phyloP scores from a whole-genome alignment of 2,888 invertebrate species.

The Ochropleura leucogaster region DNA sequence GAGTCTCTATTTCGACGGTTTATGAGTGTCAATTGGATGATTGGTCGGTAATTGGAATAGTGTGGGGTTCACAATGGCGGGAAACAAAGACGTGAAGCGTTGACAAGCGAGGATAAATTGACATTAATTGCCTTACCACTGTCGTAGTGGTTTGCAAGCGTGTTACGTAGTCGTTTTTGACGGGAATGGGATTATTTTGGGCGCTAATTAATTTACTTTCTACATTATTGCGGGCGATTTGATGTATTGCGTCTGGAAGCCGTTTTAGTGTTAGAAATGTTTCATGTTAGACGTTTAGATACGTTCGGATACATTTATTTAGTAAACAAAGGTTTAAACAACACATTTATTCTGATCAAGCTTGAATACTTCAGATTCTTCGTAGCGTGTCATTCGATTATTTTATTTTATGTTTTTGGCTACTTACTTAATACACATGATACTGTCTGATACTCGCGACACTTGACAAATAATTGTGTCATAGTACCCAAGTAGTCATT shows the following conservation, averaged over 20 bases:
- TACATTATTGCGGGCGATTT: conserved; percentile 81
- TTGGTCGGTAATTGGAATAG: conserved; percentile 62
- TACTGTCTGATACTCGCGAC: neutral
- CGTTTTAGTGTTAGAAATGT: conserved; percentile 47
- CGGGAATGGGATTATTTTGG: conserved; percentile 74
- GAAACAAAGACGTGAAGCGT: conserved; percentile 80
- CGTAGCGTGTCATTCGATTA: neutral
- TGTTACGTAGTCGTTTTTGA: conserved; percentile 73
- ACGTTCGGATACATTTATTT: conserved; percentile 47
- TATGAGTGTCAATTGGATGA: conserved; percentile 65
- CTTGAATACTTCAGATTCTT: conserved; percentile 23
- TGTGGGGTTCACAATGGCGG: conserved; percentile 74
- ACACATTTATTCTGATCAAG: conserved; percentile 22
- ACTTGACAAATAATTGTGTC: neutral
- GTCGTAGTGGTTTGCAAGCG: conserved; percentile 74
- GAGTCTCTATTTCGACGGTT: conserved; percentile 64
- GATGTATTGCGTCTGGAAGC: conserved; percentile 69
- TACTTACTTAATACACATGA: neutral
- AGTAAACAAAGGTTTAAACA: conserved; percentile 53
- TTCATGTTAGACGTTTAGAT: conserved; percentile 42
- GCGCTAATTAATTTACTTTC: conserved; percentile 81
- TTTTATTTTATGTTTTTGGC: too few relatives aligned
- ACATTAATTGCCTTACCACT: conserved; percentile 86
- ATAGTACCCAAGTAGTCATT: neutral
- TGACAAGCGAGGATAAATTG: conserved; percentile 88